These are phyloP conservation scores for Drosophila algonquin DNA, from an alignment of 2,888 invertebrate genomes.

Conservation along the genomic window DNA sequence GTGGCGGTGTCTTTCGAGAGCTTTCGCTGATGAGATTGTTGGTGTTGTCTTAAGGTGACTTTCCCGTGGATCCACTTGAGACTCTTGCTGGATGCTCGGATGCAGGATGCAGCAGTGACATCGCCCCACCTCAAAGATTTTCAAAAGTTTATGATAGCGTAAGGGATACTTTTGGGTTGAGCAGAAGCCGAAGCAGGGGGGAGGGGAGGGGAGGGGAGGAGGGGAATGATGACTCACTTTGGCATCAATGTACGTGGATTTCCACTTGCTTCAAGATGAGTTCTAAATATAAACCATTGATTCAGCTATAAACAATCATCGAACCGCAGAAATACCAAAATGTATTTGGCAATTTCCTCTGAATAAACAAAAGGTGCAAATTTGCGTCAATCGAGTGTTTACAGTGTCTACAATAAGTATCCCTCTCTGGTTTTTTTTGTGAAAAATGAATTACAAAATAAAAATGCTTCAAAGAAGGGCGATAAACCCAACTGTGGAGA, in stretches of 20 bases:
- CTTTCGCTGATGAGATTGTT: conserved; percentile 38
- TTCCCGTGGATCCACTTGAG: conserved; percentile 2
- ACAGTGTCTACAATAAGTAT: neutral
- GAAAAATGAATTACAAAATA: neutral
- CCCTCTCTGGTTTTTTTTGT: neutral
- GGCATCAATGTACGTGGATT: neutral
- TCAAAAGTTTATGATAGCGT: conserved; percentile 34
- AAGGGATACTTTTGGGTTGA: conserved; percentile 13
- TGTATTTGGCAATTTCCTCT: neutral
- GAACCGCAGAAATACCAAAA: conserved; percentile 4
- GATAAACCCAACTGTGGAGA: neutral
- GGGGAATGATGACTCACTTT: conserved; percentile 15
- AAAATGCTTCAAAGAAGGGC: neutral
- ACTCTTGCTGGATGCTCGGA: neutral
- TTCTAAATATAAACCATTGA: conserved; percentile 5
- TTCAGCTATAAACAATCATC: conserved; percentile 12
- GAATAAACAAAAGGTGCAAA: conserved; percentile 1
- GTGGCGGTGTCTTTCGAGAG: neutral
- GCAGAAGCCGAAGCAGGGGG: neutral
- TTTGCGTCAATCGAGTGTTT: conserved; percentile 11
- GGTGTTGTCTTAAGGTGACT: conserved; percentile 37
- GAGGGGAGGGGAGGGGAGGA: no score
- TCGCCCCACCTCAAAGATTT: conserved; percentile 27
- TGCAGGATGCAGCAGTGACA: neutral
- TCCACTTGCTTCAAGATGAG: neutral